Evolutionary conservation across 2,113 vertebrate genomes (phyloP).

Genomic region (Symphodus melops): DNA sequence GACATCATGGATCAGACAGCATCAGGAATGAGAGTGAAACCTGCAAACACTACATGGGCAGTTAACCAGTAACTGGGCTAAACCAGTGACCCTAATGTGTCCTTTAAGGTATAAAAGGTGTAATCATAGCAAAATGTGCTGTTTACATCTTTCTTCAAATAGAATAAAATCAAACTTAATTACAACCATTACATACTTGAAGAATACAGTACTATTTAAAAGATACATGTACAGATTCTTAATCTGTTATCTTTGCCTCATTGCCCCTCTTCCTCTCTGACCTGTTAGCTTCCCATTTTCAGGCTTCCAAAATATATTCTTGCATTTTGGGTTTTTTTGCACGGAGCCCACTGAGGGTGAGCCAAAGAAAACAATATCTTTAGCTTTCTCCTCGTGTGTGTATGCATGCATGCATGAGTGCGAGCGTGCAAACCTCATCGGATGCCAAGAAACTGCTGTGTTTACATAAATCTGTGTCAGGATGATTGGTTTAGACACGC

Average conservation of each 20-base stretch:
- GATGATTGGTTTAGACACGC: slow-evolving; percentile 76
- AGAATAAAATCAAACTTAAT: too few relatives aligned
- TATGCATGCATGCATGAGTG: slow-evolving; percentile 4
- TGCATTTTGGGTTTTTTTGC: slow-evolving; percentile 15
- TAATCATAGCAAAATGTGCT: background rate
- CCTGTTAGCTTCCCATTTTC: slow-evolving; percentile 16
- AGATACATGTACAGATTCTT: background rate
- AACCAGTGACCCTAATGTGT: too few relatives aligned
- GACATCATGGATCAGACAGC: too few relatives aligned
- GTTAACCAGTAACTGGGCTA: too few relatives aligned
- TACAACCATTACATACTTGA: background rate
- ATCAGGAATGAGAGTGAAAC: too few relatives aligned
- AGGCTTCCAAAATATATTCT: slow-evolving; percentile 30
- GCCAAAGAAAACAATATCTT: slow-evolving; percentile 55
- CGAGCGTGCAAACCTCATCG: slow-evolving; percentile 45
- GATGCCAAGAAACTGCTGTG: slow-evolving; percentile 70
- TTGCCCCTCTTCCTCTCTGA: background rate
- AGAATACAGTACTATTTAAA: background rate
- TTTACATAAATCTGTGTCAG: slow-evolving; percentile 72
- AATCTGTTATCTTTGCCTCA: too few relatives aligned
- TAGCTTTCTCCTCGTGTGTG: slow-evolving; percentile 47
- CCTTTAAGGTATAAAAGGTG: background rate
- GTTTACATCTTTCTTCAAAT: background rate
- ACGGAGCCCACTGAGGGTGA: slow-evolving; percentile 11
- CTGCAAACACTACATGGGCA: too few relatives aligned